phyloP scores from a whole-genome alignment of 2,113 vertebrate genomes.

The Rousettus leschenaultii region DNA sequence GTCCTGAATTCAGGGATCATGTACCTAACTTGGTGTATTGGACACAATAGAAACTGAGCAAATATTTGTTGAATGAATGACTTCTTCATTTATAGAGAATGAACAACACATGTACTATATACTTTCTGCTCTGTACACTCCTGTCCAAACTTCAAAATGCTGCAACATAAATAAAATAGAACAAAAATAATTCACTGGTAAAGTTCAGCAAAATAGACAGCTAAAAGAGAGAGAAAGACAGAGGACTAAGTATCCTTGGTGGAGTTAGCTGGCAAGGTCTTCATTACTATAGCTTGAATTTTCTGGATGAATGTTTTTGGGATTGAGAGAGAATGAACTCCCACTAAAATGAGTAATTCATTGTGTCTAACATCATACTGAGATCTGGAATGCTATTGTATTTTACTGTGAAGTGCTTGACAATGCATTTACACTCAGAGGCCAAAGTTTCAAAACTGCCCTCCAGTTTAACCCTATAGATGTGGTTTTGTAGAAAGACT shows the following conservation, averaged over 20 bases:
- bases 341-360: slow-evolving; percentile 32
- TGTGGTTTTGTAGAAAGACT: background rate
- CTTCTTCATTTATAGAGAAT: background rate
- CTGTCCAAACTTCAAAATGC: background rate
- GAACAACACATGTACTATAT: background rate
- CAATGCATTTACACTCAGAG: background rate
- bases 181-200: slow-evolving; percentile 19
- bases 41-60: background rate
- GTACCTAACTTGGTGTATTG: background rate
- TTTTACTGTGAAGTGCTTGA: slow-evolving; percentile 24
- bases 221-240: background rate
- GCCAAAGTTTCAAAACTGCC: slow-evolving; percentile 5
- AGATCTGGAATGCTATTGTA: background rate
- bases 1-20: background rate
- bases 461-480: background rate
- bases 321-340: slow-evolving; percentile 25
- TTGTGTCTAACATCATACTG: background rate
- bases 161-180: background rate
- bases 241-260: background rate
- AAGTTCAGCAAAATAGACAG: background rate
- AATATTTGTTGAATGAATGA: background rate
- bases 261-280: background rate
- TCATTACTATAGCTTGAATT: background rate
- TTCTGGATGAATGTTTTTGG: background rate
- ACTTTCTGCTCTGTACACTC: background rate